These are phyloP conservation scores for Sinotaia quadrata DNA, from an alignment of 2,888 invertebrate species.

Conservation along the genomic window DNA sequence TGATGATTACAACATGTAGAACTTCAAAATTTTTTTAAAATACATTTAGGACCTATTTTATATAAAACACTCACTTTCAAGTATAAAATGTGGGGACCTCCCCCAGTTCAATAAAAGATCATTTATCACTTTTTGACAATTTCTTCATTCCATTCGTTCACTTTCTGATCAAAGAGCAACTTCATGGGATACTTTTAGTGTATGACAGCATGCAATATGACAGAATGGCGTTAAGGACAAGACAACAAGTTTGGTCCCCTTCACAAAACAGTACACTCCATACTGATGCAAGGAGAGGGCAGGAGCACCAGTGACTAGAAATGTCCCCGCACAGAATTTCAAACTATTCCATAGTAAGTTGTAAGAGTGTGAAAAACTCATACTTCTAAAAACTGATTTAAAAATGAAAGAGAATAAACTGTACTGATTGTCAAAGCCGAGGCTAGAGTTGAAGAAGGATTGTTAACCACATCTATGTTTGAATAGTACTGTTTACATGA, in stretches of 20 bases:
- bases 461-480: too few relatives aligned
- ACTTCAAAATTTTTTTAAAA: too few relatives aligned
- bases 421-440: slow-evolving; percentile 18
- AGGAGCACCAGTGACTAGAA: slow-evolving; percentile 16
- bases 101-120: background rate
- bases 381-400: too few relatives aligned
- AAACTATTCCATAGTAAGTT: background rate
- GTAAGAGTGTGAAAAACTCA: too few relatives aligned
- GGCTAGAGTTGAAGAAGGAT: too few relatives aligned
- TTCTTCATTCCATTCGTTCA: background rate
- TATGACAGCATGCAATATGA: background rate
- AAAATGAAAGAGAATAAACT: background rate
- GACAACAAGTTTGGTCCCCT: slow-evolving; percentile 25
- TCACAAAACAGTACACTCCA: slow-evolving; percentile 21
- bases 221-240: slow-evolving; percentile 9
- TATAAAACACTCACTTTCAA: background rate
- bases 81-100: background rate
- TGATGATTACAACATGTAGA: too few relatives aligned
- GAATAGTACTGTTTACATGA: too few relatives aligned
- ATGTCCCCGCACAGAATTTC: background rate
- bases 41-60: background rate
- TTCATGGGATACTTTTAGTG: background rate
- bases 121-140: background rate
- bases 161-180: background rate
- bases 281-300: background rate